A percentile compares a stretch with the other conserved stretches of the same genome.
These are phyloP conservation scores for Nibea albiflora DNA, from an alignment of 2,113 vertebrate species.

Conservation along the genomic window DNA sequence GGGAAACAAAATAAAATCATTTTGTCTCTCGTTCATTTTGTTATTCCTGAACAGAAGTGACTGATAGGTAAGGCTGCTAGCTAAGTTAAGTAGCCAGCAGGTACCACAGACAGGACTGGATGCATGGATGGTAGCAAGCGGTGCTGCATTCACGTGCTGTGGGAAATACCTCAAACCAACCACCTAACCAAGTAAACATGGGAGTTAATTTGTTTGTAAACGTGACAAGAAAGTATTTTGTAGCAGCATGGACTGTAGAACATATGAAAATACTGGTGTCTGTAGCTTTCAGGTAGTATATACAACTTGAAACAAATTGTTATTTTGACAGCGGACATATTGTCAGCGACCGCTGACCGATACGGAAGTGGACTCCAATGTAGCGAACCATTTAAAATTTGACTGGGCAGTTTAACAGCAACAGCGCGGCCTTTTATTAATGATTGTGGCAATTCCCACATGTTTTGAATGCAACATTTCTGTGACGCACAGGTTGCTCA, in stretches of 20 bases:
- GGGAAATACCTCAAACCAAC: conserved; percentile 25
- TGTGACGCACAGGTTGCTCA: conserved; percentile 64
- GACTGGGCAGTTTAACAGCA: not conserved
- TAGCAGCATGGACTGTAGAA: too few species aligned
- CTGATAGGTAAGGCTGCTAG: conserved; percentile 75
- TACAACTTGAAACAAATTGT: not conserved
- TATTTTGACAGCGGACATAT: not conserved
- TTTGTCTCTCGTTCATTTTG: conserved; percentile 59
- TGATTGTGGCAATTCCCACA: not conserved
- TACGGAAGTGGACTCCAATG: not conserved
- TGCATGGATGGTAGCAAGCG: conserved; percentile 73
- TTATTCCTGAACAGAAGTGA: conserved; percentile 64
- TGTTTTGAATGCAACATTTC: conserved; percentile 17
- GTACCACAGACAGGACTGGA: conserved; percentile 76
- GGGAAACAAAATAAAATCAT: conserved; percentile 56
- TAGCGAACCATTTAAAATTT: not conserved
- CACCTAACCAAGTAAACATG: not conserved
- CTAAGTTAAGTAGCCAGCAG: conserved; percentile 80
- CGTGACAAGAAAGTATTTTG: not conserved
- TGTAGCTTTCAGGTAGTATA: not conserved
- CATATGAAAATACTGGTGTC: not conserved
- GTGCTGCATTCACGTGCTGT: conserved; percentile 40
- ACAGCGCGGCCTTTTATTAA: not conserved
- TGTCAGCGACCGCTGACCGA: not conserved
- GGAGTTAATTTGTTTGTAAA: not conserved